A percentile compares a stretch with the other conserved stretches of the same genome.
Conservation (phyloP, 2,797 vertebrate genomes). For the Cygnus olor region DNA sequence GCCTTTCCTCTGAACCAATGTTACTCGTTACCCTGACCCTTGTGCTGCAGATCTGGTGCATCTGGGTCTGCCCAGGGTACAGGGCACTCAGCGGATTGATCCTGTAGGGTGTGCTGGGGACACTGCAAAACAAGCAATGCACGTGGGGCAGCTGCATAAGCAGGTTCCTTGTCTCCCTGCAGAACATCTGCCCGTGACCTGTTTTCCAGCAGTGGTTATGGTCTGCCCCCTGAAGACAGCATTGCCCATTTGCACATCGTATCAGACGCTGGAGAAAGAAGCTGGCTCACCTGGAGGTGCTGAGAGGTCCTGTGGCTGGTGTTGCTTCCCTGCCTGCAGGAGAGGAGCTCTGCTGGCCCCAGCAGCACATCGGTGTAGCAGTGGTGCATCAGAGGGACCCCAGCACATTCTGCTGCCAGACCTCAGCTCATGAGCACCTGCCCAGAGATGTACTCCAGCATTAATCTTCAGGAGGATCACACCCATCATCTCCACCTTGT, state of each 20-base stretch:
- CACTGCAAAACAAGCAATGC: not conserved
- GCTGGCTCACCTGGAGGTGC: not conserved
- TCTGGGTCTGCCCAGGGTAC: not conserved
- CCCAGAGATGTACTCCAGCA: not conserved
- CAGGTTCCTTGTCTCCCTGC: not conserved
- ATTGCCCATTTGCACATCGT: not conserved
- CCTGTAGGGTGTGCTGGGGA: not conserved
- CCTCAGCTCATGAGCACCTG: not conserved
- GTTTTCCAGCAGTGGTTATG: not conserved
- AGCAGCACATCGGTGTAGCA: not conserved
- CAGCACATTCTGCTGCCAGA: not conserved
- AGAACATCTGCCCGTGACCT: not conserved
- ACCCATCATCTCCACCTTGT: fast-evolving
- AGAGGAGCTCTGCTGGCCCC: not conserved
- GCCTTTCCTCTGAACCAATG: fast-evolving
- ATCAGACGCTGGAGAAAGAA: not conserved
- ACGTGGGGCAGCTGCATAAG: not conserved
- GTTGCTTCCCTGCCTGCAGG: not conserved
- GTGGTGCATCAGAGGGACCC: too few relatives aligned
- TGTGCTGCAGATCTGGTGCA: not conserved
- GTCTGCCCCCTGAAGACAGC: fast-evolving
- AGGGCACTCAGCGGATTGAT: not conserved
- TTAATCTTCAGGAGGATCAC: not conserved
- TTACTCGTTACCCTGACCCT: not conserved
- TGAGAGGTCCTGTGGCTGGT: too few relatives aligned